Base-by-base conservation (phyloP, 2,888 invertebrate genomes). In the Brenthis hecate region DNA sequence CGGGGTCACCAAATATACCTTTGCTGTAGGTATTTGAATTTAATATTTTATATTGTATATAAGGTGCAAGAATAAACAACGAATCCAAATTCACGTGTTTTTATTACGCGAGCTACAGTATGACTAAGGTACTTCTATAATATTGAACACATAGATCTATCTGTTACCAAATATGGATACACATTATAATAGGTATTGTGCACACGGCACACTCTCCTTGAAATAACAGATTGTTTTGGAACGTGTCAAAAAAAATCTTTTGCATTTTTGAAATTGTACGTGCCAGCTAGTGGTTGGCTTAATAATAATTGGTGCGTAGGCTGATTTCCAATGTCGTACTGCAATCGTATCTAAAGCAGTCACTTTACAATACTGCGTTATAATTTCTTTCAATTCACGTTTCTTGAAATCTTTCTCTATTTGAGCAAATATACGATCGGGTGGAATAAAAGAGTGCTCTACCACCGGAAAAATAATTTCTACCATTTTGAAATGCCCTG, bases 401-500 rank as follows among this genome's bases (percentile, higher is more conserved):
- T 64, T 68, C 74, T 77, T 70, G 65, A 75, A 36, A 74, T 54
- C 67, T 68, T 68, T 73, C 70, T 79, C 78, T 47, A 78, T 80
- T 68, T 74, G 70, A 23, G 75, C 77, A 71, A 80, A 81, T 51
- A 80, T 68, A 13, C 77, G 60, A 65, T 81, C 77, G 32, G 77
- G 73, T 28, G 77, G 77, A 23, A 80, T 74, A 72, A 72, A 80
- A 3, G 76, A 78, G 68, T 80, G 78, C 13, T 80, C 79, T 1
- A 73, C 67, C 19, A 80, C 74, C 6, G 80, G 79, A 66, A 77
- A 78, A 58, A 77, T 66, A 4, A 66, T 54, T 63, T 66, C 57
- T 43, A 70, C 51, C 47, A 56, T 74, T 56, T 74, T 78, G 28
- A 71, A 70, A 47, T 64, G 66, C 58, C 69, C 73, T n/a, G 73